Evolutionary conservation across 2,888 invertebrate genomes (phyloP).

Genomic region (Drosophila nigritarsus): DNA sequence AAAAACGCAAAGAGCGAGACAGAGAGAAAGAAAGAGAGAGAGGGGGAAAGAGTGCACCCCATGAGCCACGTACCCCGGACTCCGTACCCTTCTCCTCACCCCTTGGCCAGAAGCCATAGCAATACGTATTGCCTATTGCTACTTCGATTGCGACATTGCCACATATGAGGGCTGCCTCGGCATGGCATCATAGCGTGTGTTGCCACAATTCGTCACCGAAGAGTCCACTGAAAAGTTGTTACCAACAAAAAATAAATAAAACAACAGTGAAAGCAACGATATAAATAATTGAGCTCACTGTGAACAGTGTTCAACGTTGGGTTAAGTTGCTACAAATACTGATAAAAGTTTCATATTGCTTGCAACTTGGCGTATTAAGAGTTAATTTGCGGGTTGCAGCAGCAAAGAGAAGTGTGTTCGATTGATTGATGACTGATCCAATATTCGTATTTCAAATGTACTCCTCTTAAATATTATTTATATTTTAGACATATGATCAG

Average conservation of each 20-base stretch:
- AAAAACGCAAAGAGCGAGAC: conserved; percentile 43
- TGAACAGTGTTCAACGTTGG: conserved; percentile 2
- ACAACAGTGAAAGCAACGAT: conserved; percentile 36
- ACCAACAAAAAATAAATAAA: conserved; percentile 7
- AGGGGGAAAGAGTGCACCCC: conserved; percentile 41
- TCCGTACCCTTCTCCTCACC: conserved; percentile 19
- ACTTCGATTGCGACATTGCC: conserved; percentile 29
- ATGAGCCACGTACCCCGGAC: conserved; percentile 23
- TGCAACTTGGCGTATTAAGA: neutral
- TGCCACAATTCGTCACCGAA: conserved; percentile 64
- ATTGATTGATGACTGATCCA: neutral
- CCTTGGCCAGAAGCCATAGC: conserved; percentile 41
- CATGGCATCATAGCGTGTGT: conserved; percentile 42
- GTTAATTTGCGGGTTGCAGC: neutral
- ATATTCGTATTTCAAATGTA: neutral
- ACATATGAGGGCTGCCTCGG: conserved; percentile 38
- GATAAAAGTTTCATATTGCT: conserved; percentile 1
- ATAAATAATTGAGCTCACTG: conserved; percentile 5
- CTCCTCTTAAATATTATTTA: neutral
- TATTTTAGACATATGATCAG: neutral
- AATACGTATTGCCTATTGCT: conserved; percentile 29
- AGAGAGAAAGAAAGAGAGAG: neutral
- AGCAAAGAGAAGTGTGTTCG: neutral
- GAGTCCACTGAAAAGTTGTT: conserved; percentile 48
- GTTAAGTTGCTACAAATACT: conserved; percentile 7